Evolutionary conservation across 2,113 vertebrate species (phyloP).

Genomic region (Elephantulus edwardii): DNA sequence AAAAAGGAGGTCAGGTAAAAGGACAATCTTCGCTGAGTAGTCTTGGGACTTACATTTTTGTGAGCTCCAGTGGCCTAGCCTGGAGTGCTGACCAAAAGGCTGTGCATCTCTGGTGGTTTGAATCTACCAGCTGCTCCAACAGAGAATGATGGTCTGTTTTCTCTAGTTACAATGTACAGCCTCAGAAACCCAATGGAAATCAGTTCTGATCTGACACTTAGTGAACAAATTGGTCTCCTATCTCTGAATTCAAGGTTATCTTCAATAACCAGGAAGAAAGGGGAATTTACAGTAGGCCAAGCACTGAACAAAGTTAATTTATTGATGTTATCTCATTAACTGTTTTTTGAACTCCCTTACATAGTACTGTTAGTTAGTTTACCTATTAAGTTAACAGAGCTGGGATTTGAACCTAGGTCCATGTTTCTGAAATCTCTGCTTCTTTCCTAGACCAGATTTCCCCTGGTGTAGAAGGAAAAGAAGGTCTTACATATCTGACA

Average conservation of each 20-base stretch:
- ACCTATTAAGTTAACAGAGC: not conserved
- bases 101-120: too few species aligned
- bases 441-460: constrained; percentile 25
- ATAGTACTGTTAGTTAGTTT: not conserved
- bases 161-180: too few species aligned
- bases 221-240: too few species aligned
- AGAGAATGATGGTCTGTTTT: too few species aligned
- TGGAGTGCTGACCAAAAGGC: too few species aligned
- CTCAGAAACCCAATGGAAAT: too few species aligned
- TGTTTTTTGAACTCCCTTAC: not conserved
- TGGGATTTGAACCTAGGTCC: constrained; percentile 20
- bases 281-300: not conserved
- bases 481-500: not conserved
- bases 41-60: not conserved
- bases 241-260: not conserved
- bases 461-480: constrained; percentile 43
- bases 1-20: not conserved
- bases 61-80: not conserved
- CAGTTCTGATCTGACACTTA: too few species aligned
- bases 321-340: constrained; percentile 21
- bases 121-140: too few species aligned
- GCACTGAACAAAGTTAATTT: constrained; percentile 9
- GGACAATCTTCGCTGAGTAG: not conserved
- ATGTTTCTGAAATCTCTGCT: constrained; percentile 10
- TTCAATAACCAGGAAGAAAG: constrained; percentile 22